A percentile compares a stretch with the other conserved stretches of the same genome.
Conservation (phyloP, 1,140 invertebrate genomes). For the Aphis gossypii region DNA sequence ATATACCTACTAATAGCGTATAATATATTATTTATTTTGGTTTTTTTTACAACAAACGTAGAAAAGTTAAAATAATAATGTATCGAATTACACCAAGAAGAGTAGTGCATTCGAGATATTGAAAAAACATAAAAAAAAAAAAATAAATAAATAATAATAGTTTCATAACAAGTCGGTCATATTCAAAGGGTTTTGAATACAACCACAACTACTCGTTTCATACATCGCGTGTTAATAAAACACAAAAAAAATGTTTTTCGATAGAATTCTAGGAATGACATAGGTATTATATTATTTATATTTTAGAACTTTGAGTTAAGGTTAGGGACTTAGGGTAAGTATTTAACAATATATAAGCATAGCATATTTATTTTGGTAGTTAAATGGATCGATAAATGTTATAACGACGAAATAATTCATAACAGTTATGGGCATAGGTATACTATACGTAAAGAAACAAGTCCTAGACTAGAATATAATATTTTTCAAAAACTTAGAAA, state of each 20-base stretch:
- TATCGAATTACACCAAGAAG: constrained; percentile 4
- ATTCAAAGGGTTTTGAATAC: background rate
- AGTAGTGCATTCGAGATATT: background rate
- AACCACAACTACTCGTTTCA: background rate
- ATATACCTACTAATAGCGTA: background rate
- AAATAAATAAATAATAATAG: constrained; percentile 1
- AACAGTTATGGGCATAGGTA: background rate
- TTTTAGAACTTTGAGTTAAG: background rate
- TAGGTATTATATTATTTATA: background rate
- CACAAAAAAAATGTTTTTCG: background rate
- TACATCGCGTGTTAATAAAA: background rate
- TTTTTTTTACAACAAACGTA: background rate
- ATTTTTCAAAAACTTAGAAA: too few relatives aligned
- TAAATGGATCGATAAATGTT: background rate
- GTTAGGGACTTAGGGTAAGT: background rate
- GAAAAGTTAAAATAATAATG: background rate
- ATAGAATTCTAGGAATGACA: background rate
- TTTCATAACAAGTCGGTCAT: background rate
- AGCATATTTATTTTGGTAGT: background rate
- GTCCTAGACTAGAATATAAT: background rate
- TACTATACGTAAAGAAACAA: background rate
- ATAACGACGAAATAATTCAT: background rate
- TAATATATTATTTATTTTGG: background rate
- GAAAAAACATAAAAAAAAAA: constrained; percentile 34
- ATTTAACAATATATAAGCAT: background rate